Base-by-base conservation (phyloP, 1,140 invertebrate genomes). In the Spodoptera frugiperda region DNA sequence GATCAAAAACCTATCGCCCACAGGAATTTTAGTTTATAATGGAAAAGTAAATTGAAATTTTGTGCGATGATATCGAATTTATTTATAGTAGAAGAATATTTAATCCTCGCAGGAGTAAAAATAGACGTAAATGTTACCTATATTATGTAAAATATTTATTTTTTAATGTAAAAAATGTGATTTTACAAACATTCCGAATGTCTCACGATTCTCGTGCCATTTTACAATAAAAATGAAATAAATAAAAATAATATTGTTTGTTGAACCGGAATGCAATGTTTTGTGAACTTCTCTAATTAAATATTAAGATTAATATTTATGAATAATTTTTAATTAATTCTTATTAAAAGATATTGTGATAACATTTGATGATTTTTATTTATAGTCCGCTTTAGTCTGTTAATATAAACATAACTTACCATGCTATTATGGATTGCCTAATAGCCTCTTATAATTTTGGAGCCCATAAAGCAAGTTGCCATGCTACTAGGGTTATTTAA, bases 171-270 rank as follows among this genome's bases (percentile, higher is more conserved):
- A 39, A 71, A 54, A 68, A 33, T 81, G 73, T 73, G 74, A 78
- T 73, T 67, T 51, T 61, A 19, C 51, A 63, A 55, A 81, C 79
- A 81, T 81, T 81, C 79, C 76, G 57, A 81, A 76, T 73, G 53
- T 68, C 72, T 53, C 68, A 61, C 68, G 67, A 72, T 51, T 39
- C 48, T 67, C 61, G 76, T 81, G 79, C 77, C 73, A 76, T 78
- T 76, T 68, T 68, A 68, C 44, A 53, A 48, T 51, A 33, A 10
- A 17, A 63, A 19, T 63, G 1, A 63, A 44, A 19, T 17, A 10
- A 17, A 53, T 53, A 53, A 17, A 19, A n/a, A n/a, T n/a, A n/a
- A 39, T 33, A 68, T 30, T 68, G 9, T 8, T 68, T 68, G 8
- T 53, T 49, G 21, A 67, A 15, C 6, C 49, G 49, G 25, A 68